Percentiles rank a stretch among this genome's conserved stretches.
Conservation (phyloP, 2,113 vertebrate species). For the Athene noctua region DNA sequence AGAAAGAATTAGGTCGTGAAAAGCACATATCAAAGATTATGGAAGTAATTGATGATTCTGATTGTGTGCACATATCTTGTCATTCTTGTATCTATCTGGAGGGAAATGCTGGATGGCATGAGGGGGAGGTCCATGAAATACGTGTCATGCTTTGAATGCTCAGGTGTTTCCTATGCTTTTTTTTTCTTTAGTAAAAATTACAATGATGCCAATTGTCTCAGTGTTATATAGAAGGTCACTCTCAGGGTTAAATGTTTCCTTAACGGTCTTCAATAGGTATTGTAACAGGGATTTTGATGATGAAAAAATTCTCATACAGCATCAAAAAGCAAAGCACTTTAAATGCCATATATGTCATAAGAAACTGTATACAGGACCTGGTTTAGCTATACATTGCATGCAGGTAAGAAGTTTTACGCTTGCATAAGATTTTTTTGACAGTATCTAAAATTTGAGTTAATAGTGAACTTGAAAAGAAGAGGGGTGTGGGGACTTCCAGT, state of each 20-base stretch:
- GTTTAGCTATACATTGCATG: slow-evolving; percentile 98
- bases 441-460: background rate
- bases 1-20: background rate
- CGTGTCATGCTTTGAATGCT: background rate
- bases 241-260: slow-evolving; percentile 53
- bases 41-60: background rate
- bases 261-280: slow-evolving; percentile 86
- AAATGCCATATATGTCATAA: slow-evolving; percentile 99
- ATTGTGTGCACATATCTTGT: fast-evolving
- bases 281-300: slow-evolving; percentile 99
- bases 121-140: background rate
- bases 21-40: background rate
- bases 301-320: slow-evolving; percentile 98
- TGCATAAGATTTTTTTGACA: background rate
- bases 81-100: background rate
- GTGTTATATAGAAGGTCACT: background rate
- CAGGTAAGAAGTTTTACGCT: slow-evolving; percentile 80
- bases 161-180: background rate
- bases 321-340: slow-evolving; percentile 99
- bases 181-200: background rate
- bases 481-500: background rate
- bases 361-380: slow-evolving; percentile 96
- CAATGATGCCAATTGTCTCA: background rate
- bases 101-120: background rate
- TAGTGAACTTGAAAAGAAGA: background rate